These are phyloP conservation scores for Campoletis sonorensis DNA, from an alignment of 1,140 invertebrate species.

Conservation along the genomic window DNA sequence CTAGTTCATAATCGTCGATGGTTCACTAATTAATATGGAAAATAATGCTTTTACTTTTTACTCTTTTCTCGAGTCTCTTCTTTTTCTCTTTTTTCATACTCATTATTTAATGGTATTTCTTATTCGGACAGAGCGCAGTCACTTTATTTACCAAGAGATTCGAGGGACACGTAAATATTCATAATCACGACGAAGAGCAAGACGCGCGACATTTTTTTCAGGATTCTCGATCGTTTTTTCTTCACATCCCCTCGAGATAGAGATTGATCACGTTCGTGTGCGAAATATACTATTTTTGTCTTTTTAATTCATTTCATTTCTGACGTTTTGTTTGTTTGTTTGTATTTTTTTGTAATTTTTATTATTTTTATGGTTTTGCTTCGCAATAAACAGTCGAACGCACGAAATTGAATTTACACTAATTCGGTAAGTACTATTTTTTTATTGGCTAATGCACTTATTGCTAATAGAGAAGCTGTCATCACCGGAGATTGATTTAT, in stretches of 20 bases:
- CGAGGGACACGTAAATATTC: background rate
- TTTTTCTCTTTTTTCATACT: background rate
- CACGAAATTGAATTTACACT: conserved; percentile 20
- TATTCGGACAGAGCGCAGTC: background rate
- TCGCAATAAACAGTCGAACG: conserved; percentile 4
- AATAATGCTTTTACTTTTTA: background rate
- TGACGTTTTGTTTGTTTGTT: background rate
- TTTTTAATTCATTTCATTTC: background rate
- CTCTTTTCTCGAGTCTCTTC: background rate
- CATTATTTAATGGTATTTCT: background rate
- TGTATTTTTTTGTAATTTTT: background rate
- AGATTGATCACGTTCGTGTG: background rate
- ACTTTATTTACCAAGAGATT: background rate
- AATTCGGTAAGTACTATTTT: conserved; percentile 13
- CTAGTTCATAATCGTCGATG: background rate
- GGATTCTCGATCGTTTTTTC: background rate
- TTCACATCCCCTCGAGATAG: background rate
- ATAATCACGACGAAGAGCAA: background rate
- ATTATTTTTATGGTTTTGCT: background rate
- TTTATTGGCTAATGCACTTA: conserved; percentile 23
- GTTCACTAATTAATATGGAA: background rate
- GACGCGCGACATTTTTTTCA: conserved; percentile 1
- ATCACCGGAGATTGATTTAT: conserved; percentile 11
- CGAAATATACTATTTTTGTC: background rate
- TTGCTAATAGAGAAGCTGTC: conserved; percentile 27